Base-by-base conservation (phyloP, 2,797 vertebrate species). In the Leontopithecus rosalia region DNA sequence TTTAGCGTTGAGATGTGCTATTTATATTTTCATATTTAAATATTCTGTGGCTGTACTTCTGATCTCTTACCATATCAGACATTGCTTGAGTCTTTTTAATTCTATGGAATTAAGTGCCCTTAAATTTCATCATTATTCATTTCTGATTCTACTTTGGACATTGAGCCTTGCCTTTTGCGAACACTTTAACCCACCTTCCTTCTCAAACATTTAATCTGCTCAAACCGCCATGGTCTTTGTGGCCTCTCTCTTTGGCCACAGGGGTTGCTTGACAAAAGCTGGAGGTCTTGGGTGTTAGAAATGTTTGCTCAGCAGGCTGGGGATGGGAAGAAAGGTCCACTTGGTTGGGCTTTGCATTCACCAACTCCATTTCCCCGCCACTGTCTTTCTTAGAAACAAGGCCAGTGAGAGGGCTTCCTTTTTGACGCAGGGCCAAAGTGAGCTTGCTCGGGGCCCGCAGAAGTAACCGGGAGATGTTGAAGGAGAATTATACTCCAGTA, bases 221-320 rank as follows among this genome's bases (percentile, higher is more conserved):
- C 43, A 24, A 76, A 9, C n/a, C 57, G 26, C 26, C 7, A 10
- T 7, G 13, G 36, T 41, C 15, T 79, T 48, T 14, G 28, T 4
- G 12, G 33, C 30, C 30, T 36, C 52, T 36, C 52, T 26, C 58
- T n/a, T 36, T 46, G n/a, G 41, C 55, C n/a, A 1, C 36, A 20
- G 64, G 20, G 10, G 19, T 30, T 17, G 4, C 36, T 67, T 36
- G 57, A 20, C 41, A n/a, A 50, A 26, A 2, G 15, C n/a, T 28
- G 6, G 0, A 5, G 6, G 46, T 46, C n/a, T 55, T 17, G 0
- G 24, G 17, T 11, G 0, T 36, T 28, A 61, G 75, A 73, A 39
- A 48, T 0, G 5, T 0, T n/a, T 13, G 36, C 58, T 4, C 14
- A 43, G 1, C 1, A 30, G 28, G 1, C 1, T 15, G 24, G 52